Evolutionary conservation across 2,888 invertebrate genomes (phyloP).

Genomic region (Ochropacha duplaris): DNA sequence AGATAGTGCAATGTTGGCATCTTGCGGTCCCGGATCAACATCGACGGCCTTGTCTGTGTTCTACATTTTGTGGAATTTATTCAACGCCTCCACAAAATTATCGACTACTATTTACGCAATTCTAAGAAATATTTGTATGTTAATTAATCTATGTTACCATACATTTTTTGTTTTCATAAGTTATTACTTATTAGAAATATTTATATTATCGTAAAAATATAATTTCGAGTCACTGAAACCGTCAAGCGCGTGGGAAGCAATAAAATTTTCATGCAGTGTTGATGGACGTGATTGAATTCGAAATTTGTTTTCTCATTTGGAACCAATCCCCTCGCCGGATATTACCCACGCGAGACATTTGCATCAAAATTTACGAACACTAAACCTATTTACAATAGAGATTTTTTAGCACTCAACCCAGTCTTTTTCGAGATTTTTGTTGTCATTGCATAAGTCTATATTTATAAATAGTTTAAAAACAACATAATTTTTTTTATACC

Average conservation of each 20-base stretch:
- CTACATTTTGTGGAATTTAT: slow-evolving; percentile 40
- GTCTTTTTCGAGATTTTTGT: background rate
- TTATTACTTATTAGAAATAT: background rate
- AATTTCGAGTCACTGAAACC: background rate
- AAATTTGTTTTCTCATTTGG: slow-evolving; percentile 26
- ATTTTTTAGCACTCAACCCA: background rate
- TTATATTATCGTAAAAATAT: background rate
- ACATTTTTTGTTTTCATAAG: no score
- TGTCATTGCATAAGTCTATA: background rate
- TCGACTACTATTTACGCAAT: background rate
- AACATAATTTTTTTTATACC: no score
- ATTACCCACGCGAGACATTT: background rate
- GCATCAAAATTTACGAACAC: background rate
- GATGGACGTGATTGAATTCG: slow-evolving; percentile 18
- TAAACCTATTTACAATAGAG: no score
- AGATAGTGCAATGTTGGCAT: slow-evolving; percentile 39
- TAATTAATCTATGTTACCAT: background rate
- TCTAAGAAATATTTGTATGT: background rate
- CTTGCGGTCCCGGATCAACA: slow-evolving; percentile 39
- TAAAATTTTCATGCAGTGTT: slow-evolving; percentile 10
- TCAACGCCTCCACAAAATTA: slow-evolving; percentile 6
- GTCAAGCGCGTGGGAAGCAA: slow-evolving; percentile 2
- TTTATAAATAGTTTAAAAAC: no score
- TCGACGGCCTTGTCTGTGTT: slow-evolving; percentile 36
- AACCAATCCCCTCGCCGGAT: slow-evolving; percentile 21